Conservation (phyloP, 2,888 invertebrate genomes). For the Copidosoma aretas region DNA sequence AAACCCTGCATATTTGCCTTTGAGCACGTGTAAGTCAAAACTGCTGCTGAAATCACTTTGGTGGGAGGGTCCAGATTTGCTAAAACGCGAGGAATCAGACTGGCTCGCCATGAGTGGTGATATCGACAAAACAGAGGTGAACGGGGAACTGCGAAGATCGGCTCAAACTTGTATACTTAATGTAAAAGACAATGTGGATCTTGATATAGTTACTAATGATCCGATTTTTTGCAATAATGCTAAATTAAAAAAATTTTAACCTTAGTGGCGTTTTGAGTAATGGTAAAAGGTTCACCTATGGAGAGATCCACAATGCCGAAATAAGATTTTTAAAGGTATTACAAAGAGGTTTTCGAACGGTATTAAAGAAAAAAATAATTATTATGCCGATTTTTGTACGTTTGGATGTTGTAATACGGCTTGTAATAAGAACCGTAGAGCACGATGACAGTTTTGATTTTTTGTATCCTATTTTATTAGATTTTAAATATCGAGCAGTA, state of each 20-base stretch:
- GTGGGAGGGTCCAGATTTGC: neutral
- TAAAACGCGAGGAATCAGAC: no score
- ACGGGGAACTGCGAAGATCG: neutral
- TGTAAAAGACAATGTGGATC: neutral
- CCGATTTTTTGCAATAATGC: neutral
- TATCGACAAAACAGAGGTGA: neutral
- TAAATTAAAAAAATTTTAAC: neutral
- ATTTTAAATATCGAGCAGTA: neutral
- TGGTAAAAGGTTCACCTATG: neutral
- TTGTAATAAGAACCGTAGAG: neutral
- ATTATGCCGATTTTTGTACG: neutral
- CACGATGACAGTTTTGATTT: neutral
- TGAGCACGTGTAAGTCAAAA: constrained; percentile 33
- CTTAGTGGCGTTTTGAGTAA: neutral
- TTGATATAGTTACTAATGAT: neutral
- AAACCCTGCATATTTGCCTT: constrained; percentile 46
- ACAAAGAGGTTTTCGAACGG: neutral
- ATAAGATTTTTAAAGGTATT: neutral
- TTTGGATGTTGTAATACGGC: neutral
- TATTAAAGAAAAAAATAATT: neutral
- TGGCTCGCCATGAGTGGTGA: neutral
- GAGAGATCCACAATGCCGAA: neutral
- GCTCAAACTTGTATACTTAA: neutral
- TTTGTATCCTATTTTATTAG: neutral
- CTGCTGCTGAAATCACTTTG: neutral